These are phyloP conservation scores for Drosophila mimetica DNA, from an alignment of 2,888 invertebrate species.

Conservation along the genomic window DNA sequence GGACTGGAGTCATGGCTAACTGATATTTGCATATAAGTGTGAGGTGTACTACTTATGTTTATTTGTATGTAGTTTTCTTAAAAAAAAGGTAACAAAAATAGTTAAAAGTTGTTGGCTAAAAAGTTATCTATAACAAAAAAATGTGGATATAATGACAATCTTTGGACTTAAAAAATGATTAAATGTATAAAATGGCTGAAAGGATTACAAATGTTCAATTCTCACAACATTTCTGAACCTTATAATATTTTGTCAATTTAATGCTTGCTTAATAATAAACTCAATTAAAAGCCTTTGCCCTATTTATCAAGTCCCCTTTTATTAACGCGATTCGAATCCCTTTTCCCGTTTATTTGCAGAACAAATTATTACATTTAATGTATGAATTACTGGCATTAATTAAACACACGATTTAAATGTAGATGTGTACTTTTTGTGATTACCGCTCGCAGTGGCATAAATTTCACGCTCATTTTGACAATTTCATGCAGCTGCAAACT, in stretches of 20 bases:
- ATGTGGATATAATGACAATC: too few relatives aligned
- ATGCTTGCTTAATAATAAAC: background rate
- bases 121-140: too few relatives aligned
- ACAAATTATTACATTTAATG: conserved; percentile 33
- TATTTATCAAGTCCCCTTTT: background rate
- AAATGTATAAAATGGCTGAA: too few relatives aligned
- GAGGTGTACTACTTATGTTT: background rate
- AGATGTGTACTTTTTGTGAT: conserved; percentile 6
- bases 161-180: too few relatives aligned
- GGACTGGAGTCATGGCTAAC: background rate
- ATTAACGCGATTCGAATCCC: background rate
- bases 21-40: background rate
- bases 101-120: too few relatives aligned
- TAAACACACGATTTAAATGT: conserved; percentile 30
- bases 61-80: background rate
- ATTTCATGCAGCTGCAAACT: conserved; percentile 42
- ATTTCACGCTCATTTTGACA: conserved; percentile 47
- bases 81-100: background rate
- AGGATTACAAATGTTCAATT: too few relatives aligned
- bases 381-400: conserved; percentile 41
- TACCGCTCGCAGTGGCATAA: conserved; percentile 15
- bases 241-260: background rate
- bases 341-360: conserved; percentile 20
- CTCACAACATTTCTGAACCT: too few relatives aligned
- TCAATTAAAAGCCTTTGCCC: background rate